These are phyloP conservation scores for Mylabris sibirica DNA, from an alignment of 2,888 invertebrate genomes.

Conservation along the genomic window DNA sequence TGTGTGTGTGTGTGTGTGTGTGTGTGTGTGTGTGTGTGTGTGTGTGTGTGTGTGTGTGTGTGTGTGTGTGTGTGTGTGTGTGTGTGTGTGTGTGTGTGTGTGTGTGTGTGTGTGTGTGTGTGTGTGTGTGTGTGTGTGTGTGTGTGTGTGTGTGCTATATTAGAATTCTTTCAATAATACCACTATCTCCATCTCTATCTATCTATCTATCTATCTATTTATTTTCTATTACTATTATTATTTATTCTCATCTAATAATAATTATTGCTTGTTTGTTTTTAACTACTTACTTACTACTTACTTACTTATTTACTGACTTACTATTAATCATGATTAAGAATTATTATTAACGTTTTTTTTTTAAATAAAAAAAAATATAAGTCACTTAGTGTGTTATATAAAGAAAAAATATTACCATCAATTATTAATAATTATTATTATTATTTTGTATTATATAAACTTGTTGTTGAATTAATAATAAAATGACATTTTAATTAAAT, in stretches of 20 bases:
- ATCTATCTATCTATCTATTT: no score
- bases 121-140: no score
- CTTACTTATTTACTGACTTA: not conserved
- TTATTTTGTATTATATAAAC: not conserved
- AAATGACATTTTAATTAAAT: conserved; percentile 10
- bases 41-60: no score
- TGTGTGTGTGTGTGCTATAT: no score
- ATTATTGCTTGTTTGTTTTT: conserved; percentile 3
- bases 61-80: no score
- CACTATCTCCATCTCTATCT: not conserved
- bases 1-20: no score
- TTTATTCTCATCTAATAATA: not conserved
- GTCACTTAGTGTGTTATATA: not conserved
- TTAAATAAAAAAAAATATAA: no score
- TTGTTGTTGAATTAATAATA: conserved; percentile 1
- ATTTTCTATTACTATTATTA: not conserved
- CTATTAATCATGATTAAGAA: not conserved
- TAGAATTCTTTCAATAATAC: not conserved
- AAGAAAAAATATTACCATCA: not conserved
- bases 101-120: no score
- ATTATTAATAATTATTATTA: not conserved
- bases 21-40: no score
- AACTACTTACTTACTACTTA: not conserved
- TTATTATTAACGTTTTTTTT: not conserved
- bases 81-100: no score